A percentile compares a stretch with the other conserved stretches of the same genome.
Conservation (phyloP, 2,888 invertebrate species). For the Agrotis clavis region DNA sequence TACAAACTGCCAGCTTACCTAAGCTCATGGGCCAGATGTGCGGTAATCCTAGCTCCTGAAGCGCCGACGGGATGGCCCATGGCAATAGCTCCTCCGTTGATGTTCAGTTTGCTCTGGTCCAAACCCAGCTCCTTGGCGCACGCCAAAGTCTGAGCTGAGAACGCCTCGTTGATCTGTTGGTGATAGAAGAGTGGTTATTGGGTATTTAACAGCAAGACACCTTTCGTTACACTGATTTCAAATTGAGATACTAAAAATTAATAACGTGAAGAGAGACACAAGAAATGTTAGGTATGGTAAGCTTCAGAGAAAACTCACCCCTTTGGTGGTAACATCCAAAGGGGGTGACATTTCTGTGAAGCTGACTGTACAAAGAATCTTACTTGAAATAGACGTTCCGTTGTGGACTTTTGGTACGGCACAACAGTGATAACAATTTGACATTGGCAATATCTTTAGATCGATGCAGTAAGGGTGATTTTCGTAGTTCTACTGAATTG, state of each 20-base stretch:
- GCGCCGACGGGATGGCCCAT: constrained; percentile 98
- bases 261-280: neutral
- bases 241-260: neutral
- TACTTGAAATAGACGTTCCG: neutral
- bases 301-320: no score
- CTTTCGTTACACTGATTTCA: neutral
- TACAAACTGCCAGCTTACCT: constrained; percentile 89
- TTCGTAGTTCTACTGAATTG: neutral
- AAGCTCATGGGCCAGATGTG: constrained; percentile 96
- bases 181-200: constrained; percentile 25
- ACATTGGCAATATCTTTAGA: neutral
- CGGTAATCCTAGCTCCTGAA: constrained; percentile 97
- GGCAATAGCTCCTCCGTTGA: constrained; percentile 98
- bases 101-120: constrained; percentile 96
- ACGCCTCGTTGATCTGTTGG: constrained; percentile 99
- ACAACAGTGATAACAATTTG: neutral
- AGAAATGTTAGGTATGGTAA: no score
- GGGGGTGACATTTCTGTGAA: no score
- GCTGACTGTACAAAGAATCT: no score
- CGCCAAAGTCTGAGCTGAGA: constrained; percentile 97
- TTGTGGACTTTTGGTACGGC: neutral
- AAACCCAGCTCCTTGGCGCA: constrained; percentile 96
- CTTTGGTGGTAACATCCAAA: no score
- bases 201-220: neutral
- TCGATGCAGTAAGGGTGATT: neutral